phyloP scores from a whole-genome alignment of 2,888 invertebrate genomes.

The Neelides folsomi region DNA sequence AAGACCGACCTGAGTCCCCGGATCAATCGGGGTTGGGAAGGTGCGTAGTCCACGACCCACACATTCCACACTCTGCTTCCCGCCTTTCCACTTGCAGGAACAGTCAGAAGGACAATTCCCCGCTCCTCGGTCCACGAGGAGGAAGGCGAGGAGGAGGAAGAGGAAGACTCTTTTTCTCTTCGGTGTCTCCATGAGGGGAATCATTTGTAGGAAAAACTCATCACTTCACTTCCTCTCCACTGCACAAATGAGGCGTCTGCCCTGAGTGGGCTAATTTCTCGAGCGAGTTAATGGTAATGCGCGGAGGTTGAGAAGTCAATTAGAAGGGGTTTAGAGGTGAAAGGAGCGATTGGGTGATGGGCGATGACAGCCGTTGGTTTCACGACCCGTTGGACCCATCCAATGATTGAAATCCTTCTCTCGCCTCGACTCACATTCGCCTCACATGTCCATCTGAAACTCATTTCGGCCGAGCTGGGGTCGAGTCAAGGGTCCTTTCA shows the following conservation, averaged over 20 bases:
- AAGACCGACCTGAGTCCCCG: conserved; percentile 49
- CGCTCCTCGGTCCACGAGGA: background rate
- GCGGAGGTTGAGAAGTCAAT: no score
- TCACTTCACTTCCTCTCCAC: no score
- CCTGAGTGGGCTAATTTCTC: no score
- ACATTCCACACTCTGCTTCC: conserved; percentile 82
- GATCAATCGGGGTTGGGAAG: conserved; percentile 65
- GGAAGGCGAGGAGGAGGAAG: conserved; percentile 6
- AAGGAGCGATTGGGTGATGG: background rate
- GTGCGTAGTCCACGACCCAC: conserved; percentile 59
- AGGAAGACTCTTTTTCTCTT: background rate
- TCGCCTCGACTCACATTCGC: background rate
- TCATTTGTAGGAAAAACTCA: no score
- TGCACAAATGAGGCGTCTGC: no score
- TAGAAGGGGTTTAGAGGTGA: background rate
- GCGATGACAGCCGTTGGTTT: conserved; percentile 1
- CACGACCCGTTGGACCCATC: background rate
- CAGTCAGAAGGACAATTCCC: conserved; percentile 59
- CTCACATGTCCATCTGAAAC: background rate
- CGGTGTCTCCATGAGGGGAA: no score
- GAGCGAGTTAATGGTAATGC: no score
- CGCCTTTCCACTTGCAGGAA: conserved; percentile 82
- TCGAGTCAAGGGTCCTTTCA: background rate
- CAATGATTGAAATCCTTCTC: background rate
- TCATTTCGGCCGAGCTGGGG: background rate